Conservation (phyloP, 2,113 vertebrate species). For the Sciurus niger region DNA sequence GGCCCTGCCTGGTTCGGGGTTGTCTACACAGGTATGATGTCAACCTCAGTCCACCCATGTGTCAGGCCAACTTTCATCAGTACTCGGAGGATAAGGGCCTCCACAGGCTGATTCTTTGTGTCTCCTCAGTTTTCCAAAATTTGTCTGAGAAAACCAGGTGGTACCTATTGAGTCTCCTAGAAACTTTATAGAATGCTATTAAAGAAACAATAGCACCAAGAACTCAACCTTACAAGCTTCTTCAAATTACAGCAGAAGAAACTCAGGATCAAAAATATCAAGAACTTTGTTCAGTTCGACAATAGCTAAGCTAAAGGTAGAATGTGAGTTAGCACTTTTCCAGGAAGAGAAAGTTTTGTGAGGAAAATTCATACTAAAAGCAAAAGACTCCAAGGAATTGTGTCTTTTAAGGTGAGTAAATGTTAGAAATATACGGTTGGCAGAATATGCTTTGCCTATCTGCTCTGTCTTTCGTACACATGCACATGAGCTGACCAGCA, state of each 20-base stretch:
- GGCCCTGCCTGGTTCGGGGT: not conserved
- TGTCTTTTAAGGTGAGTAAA: not conserved
- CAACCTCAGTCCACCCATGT: accelerated
- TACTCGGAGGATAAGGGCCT: not conserved
- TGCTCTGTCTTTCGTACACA: not conserved
- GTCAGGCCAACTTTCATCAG: not conserved
- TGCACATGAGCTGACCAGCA: not conserved
- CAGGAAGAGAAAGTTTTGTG: not conserved
- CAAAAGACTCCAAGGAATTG: not conserved
- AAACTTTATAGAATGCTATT: not conserved
- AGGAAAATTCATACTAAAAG: constrained; percentile 12
- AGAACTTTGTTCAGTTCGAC: not conserved
- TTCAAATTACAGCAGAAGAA: not conserved
- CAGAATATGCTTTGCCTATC: not conserved
- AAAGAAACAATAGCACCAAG: not conserved
- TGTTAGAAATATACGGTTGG: not conserved
- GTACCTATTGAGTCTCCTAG: not conserved
- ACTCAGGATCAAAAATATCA: not conserved
- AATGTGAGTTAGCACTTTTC: not conserved
- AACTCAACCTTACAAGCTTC: not conserved
- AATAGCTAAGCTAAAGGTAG: not conserved
- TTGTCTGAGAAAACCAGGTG: not conserved
- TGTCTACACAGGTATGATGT: not conserved
- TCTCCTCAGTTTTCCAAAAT: not conserved
- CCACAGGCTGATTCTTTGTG: not conserved